phyloP scores from a whole-genome alignment of 1,140 invertebrate species.

The Homalodisca vitripennis region DNA sequence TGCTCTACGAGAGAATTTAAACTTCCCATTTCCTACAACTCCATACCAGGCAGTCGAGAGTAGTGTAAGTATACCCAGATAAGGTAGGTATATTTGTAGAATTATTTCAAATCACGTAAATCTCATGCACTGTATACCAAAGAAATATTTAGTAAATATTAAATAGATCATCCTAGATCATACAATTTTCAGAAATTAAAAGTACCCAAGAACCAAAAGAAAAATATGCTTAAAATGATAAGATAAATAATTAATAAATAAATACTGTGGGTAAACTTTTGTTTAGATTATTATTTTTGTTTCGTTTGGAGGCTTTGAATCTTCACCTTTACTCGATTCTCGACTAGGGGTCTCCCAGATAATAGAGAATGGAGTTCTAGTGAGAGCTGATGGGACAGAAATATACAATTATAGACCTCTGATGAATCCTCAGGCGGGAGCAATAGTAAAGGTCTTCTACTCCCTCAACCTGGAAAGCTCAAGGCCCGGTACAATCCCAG shows the following conservation, averaged over 20 bases:
- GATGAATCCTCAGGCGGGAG: slow-evolving; percentile 64
- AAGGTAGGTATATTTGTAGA: no score
- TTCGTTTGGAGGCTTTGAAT: slow-evolving; percentile 50
- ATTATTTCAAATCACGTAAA: no score
- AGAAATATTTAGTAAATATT: no score
- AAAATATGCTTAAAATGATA: slow-evolving; percentile 6
- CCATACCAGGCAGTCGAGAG: slow-evolving; percentile 49
- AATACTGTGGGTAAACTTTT: background rate
- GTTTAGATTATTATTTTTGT: no score
- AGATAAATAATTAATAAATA: background rate
- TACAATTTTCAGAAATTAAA: background rate
- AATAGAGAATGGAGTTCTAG: slow-evolving; percentile 67
- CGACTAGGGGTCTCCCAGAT: slow-evolving; percentile 63
- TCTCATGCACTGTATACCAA: no score
- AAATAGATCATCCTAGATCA: background rate
- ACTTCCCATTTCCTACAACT: slow-evolving; percentile 59
- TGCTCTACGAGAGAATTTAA: slow-evolving; percentile 68
- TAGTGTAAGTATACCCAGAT: background rate
- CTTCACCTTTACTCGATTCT: slow-evolving; percentile 58
- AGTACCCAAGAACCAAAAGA: background rate
- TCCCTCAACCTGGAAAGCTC: slow-evolving; percentile 51
- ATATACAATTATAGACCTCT: slow-evolving; percentile 75
- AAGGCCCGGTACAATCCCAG: slow-evolving; percentile 30
- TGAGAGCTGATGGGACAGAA: slow-evolving; percentile 67
- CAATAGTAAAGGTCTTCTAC: slow-evolving; percentile 65